Base-by-base conservation (phyloP, 2,797 vertebrate species). In the Sebastes kiyomatsui region DNA sequence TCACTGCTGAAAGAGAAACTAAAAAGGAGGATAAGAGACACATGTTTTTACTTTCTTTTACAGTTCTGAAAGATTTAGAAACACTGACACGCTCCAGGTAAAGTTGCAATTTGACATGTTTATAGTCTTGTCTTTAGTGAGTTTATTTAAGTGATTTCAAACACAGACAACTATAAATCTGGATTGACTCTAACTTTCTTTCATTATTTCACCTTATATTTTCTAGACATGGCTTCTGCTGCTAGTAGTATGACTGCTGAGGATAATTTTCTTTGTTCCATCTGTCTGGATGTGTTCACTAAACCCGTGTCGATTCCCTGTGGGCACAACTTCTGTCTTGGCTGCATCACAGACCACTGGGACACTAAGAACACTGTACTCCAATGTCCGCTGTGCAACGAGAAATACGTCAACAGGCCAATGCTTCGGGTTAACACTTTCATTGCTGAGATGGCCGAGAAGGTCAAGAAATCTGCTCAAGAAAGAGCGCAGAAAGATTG, bases 241-340 rank as follows among this genome's bases (percentile, higher is more conserved):
- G 32, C 55, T 4, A 30, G 2, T 1, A 86, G 79, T 80, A 20
- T 81, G 3, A 27, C 77, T 4, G 1, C 7, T 12, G 88, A 87
- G 4, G 77, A 87, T 0, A 68, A 81, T 35, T 87, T 90, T n/a
- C 58, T 18, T 18, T 93, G 93, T 52, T 72, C 87, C 11, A 88
- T 93, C 72, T 94, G 93, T 82, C 72, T 90, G 82, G 60, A 70
- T 12, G 77, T 91, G 30, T 93, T 92, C 79, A 90, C 20, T 10
- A 69, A 88, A 32, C 93, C 93, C 4, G 84, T 72, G 7, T 54
- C 92, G 0, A 84, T 88, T 70, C 87, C 83, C 28, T 91, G 92
- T 71, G 92, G 92, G 1, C 93, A 94, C 83, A 91, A 84, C 72
- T 93, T 92, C 77, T 94, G 92, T 62, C 33, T 76, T 1, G 25